phyloP scores from a whole-genome alignment of 2,888 invertebrate genomes.

The Meiosimyza platycephala region DNA sequence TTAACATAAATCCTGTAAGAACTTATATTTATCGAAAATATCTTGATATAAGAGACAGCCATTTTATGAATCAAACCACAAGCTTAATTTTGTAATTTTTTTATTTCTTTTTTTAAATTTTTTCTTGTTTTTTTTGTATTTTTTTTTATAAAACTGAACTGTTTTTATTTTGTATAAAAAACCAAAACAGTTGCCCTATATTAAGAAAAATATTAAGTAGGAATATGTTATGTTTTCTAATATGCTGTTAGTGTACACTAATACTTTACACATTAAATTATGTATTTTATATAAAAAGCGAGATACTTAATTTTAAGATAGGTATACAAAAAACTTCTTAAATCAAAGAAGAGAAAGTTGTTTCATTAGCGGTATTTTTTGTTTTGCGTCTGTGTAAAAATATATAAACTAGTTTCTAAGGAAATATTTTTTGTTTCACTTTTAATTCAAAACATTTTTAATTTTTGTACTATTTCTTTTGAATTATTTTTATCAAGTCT shows the following conservation, averaged over 20 bases:
- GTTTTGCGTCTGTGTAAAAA: conserved; percentile 31
- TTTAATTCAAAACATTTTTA: not conserved
- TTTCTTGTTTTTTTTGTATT: conserved; percentile 34
- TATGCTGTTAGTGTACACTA: no score
- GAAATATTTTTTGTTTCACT: conserved; percentile 13
- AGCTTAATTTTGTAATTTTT: not conserved
- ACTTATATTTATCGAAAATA: no score
- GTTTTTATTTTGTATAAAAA: conserved; percentile 2
- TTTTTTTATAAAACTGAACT: conserved; percentile 19
- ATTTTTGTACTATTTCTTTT: conserved; percentile 25
- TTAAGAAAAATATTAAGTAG: conserved; percentile 8
- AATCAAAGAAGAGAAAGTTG: not conserved
- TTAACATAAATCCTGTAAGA: no score
- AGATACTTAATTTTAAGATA: no score
- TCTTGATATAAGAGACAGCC: no score
- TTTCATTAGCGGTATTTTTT: conserved; percentile 16
- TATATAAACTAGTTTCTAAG: conserved; percentile 17
- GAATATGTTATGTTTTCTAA: not conserved
- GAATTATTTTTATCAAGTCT: conserved; percentile 13
- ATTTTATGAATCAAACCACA: no score
- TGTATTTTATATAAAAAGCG: no score
- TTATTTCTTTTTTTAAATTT: conserved; percentile 37
- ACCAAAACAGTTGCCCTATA: not conserved
- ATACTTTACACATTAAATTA: no score
- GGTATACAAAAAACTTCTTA: no score